Conservation (phyloP, 1,140 invertebrate species). For the Myzus persicae region DNA sequence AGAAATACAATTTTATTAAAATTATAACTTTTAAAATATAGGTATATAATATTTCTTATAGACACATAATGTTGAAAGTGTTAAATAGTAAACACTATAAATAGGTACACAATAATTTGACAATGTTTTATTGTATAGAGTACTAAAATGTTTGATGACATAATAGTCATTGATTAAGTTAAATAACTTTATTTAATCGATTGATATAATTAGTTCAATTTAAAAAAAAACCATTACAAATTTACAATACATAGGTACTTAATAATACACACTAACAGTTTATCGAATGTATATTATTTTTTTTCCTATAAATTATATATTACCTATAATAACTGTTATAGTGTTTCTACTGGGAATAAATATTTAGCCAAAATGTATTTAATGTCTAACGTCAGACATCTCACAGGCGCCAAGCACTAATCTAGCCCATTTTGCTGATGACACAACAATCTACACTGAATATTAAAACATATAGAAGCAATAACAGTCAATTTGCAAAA, state of each 20-base stretch:
- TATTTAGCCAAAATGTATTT: background rate
- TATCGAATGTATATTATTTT: background rate
- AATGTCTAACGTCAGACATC: background rate
- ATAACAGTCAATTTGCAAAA: too few relatives aligned
- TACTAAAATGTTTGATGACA: background rate
- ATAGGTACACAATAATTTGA: background rate
- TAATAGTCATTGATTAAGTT: background rate
- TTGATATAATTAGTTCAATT: background rate
- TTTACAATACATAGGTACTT: too few relatives aligned
- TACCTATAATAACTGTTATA: background rate
- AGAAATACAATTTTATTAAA: background rate
- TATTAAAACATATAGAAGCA: too few relatives aligned
- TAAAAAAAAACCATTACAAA: background rate
- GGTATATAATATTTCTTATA: background rate
- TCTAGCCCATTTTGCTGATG: too few relatives aligned
- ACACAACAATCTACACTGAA: too few relatives aligned
- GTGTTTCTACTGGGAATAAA: background rate
- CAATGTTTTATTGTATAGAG: background rate
- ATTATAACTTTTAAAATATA: too few relatives aligned
- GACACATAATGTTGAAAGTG: background rate
- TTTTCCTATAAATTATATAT: background rate
- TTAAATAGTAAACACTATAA: background rate
- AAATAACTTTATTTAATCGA: too few relatives aligned
- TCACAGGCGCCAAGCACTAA: too few relatives aligned
- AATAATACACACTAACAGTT: too few relatives aligned